Conservation (phyloP, 2,888 invertebrate species). For the Linyphia triangularis region DNA sequence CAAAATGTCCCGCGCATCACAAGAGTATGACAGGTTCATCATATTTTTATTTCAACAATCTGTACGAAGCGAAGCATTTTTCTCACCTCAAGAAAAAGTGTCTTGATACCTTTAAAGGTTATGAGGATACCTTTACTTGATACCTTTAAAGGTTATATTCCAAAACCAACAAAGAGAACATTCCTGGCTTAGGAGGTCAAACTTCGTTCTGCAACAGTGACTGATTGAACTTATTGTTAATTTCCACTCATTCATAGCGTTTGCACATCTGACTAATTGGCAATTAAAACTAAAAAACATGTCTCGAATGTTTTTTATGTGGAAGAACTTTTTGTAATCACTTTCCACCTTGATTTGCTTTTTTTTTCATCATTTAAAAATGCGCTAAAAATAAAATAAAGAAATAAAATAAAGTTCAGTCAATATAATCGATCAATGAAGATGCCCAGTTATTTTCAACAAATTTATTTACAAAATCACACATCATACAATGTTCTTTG, state of each 20-base stretch:
- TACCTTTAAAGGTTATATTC: neutral
- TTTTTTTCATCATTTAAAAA: neutral
- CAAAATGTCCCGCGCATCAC: no score
- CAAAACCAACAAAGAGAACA: neutral
- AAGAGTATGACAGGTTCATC: no score
- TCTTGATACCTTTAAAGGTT: neutral
- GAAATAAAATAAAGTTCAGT: no score
- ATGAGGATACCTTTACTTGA: neutral
- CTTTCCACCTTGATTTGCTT: no score
- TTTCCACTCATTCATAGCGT: slow-evolving; percentile 42
- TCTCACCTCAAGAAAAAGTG: neutral
- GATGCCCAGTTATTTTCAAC: neutral
- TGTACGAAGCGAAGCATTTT: neutral
- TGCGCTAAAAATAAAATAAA: neutral
- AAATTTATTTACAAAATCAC: slow-evolving; percentile 56
- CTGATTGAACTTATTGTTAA: slow-evolving; percentile 43
- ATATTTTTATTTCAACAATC: neutral
- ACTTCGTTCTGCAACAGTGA: slow-evolving; percentile 22
- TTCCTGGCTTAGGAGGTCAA: slow-evolving; percentile 21
- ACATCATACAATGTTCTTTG: slow-evolving; percentile 52
- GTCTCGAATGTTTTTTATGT: neutral
- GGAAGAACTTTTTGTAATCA: no score
- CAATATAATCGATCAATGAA: neutral
- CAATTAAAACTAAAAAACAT: slow-evolving; percentile 43
- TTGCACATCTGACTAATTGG: slow-evolving; percentile 31